A percentile compares a stretch with the other conserved stretches of the same genome.
phyloP scores from a whole-genome alignment of 1,140 invertebrate species.

The Anastrepha obliqua region DNA sequence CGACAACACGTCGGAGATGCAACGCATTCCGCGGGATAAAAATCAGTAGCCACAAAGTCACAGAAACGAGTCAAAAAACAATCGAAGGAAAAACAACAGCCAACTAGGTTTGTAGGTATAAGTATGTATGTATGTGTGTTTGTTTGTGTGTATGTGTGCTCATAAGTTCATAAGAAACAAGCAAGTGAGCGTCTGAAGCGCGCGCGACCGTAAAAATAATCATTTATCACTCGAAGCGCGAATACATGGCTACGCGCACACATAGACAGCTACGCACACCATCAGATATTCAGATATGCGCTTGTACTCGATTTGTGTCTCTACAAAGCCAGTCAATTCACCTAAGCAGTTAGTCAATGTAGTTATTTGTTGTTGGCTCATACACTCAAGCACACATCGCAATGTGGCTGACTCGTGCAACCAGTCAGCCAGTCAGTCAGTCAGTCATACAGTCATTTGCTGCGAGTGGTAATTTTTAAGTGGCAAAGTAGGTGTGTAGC shows the following conservation, averaged over 20 bases:
- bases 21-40: slow-evolving; percentile 50
- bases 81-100: neutral
- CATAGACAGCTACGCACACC: neutral
- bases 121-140: too few species aligned
- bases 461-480: neutral
- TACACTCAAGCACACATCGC: neutral
- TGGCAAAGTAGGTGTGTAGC: slow-evolving; percentile 13
- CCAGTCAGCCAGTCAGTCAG: neutral
- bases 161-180: neutral
- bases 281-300: neutral
- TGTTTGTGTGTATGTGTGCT: neutral
- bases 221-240: slow-evolving; percentile 46
- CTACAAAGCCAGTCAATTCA: neutral
- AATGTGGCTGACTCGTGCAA: neutral
- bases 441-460: neutral
- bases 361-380: too few species aligned
- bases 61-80: neutral
- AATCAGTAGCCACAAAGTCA: slow-evolving; percentile 50
- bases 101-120: neutral
- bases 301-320: neutral
- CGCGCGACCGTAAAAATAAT: slow-evolving; percentile 36
- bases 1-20: slow-evolving; percentile 46
- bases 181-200: neutral
- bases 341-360: slow-evolving; percentile 16
- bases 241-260: neutral